Evolutionary conservation across 2,797 vertebrate genomes (phyloP).

Genomic region (Hydrocynus forskahlii): DNA sequence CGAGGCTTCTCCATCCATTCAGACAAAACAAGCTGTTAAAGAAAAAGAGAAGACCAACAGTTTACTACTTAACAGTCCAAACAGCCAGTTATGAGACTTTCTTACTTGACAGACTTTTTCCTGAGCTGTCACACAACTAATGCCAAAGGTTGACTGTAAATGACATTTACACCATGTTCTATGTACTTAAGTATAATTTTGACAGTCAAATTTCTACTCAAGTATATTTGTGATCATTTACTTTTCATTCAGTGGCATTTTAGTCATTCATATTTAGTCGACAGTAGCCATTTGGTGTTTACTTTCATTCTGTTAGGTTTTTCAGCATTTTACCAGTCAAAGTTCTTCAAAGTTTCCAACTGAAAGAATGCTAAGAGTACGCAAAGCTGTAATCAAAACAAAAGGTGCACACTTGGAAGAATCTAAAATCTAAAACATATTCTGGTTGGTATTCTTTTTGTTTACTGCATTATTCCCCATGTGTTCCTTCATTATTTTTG

Average conservation of each 20-base stretch:
- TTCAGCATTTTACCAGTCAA: not conserved
- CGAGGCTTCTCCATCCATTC: constrained; percentile 22
- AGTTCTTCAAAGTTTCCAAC: too few relatives aligned
- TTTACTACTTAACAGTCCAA: constrained; percentile 2
- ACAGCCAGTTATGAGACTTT: not conserved
- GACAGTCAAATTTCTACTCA: not conserved
- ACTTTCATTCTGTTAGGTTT: not conserved
- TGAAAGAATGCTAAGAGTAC: too few relatives aligned
- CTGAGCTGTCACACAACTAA: not conserved
- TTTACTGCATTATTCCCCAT: too few relatives aligned
- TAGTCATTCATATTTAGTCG: not conserved
- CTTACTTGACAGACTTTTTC: not conserved
- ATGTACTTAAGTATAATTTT: not conserved
- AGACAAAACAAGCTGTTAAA: constrained; percentile 18
- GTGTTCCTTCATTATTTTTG: too few relatives aligned
- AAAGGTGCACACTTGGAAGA: too few relatives aligned
- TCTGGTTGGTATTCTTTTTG: too few relatives aligned
- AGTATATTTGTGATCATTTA: not conserved
- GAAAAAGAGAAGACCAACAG: not conserved
- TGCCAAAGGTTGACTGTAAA: too few relatives aligned
- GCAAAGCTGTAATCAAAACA: too few relatives aligned
- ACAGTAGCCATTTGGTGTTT: too few relatives aligned
- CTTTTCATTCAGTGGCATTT: not conserved
- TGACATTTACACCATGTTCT: too few relatives aligned
- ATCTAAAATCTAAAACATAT: too few relatives aligned